These are phyloP conservation scores for Apodemus agrarius DNA, from an alignment of 2,797 vertebrate species.

Conservation along the genomic window DNA sequence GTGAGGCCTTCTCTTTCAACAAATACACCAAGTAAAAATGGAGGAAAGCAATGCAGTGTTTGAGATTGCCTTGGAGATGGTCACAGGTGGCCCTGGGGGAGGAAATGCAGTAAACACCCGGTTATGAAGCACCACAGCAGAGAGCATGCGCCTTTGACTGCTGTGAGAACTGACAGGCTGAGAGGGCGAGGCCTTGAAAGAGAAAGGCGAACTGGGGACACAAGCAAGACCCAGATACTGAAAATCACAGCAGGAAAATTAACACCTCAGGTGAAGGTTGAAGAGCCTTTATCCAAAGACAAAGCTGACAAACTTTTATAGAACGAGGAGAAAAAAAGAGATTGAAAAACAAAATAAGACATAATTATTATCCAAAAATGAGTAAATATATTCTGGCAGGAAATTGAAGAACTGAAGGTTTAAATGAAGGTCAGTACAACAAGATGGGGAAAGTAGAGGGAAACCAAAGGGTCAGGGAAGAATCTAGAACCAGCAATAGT, in stretches of 20 bases:
- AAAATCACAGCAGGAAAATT: not conserved
- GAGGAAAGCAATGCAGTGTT: not conserved
- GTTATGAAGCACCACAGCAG: not conserved
- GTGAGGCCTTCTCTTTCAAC: not conserved
- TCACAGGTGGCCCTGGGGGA: not conserved
- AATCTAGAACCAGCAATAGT: not conserved
- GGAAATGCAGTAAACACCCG: not conserved
- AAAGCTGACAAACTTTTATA: not conserved
- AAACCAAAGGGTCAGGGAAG: not conserved
- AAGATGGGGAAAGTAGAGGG: not conserved
- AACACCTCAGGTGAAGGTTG: not conserved
- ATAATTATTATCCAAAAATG: not conserved
- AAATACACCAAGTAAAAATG: not conserved
- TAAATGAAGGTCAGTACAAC: not conserved
- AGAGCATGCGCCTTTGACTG: not conserved
- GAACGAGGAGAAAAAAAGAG: not conserved
- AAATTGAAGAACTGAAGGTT: not conserved
- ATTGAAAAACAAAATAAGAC: not conserved
- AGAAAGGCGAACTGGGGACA: not conserved
- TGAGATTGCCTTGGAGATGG: not conserved
- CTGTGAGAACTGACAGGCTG: not conserved
- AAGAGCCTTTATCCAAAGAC: not conserved
- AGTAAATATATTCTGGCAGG: not conserved
- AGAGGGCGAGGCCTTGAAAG: not conserved
- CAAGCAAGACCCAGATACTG: not conserved